Conservation (phyloP, 2,113 vertebrate species). For the Morone saxatilis region DNA sequence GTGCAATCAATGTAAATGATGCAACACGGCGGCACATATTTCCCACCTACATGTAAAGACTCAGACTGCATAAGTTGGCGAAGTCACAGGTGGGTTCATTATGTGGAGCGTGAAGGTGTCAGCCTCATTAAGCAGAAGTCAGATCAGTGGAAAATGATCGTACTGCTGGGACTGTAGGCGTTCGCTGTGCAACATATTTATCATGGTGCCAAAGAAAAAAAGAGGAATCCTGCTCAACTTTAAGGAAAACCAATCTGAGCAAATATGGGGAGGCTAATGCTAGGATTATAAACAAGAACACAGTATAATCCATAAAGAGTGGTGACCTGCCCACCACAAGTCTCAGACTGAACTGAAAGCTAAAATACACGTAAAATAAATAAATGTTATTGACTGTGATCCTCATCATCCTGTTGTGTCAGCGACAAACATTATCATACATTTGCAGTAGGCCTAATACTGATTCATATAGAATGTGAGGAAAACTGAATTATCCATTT, state of each 20-base stretch:
- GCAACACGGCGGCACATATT: constrained; percentile 4
- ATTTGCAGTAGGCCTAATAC: not conserved
- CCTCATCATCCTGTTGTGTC: not conserved
- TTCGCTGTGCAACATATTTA: constrained; percentile 50
- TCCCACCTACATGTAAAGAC: constrained; percentile 14
- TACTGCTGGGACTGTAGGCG: constrained; percentile 52
- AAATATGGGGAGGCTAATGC: not conserved
- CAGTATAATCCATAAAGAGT: not conserved
- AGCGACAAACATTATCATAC: not conserved
- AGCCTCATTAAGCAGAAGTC: constrained; percentile 70
- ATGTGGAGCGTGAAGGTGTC: constrained; percentile 65
- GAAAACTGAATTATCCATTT: not conserved
- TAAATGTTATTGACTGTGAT: not conserved
- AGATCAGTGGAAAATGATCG: constrained; percentile 68
- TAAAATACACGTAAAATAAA: not conserved
- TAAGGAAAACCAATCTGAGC: not conserved
- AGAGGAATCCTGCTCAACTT: constrained; percentile 13
- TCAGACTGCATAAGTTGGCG: constrained; percentile 30
- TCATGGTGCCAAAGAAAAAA: not conserved
- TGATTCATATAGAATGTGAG: too few species aligned
- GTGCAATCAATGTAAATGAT: constrained; percentile 34
- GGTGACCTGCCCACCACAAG: not conserved
- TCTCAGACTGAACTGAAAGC: not conserved
- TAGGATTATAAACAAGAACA: not conserved
- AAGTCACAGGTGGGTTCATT: constrained; percentile 78